Conservation (phyloP, 2,113 vertebrate species). For the Bettongia penicillata region DNA sequence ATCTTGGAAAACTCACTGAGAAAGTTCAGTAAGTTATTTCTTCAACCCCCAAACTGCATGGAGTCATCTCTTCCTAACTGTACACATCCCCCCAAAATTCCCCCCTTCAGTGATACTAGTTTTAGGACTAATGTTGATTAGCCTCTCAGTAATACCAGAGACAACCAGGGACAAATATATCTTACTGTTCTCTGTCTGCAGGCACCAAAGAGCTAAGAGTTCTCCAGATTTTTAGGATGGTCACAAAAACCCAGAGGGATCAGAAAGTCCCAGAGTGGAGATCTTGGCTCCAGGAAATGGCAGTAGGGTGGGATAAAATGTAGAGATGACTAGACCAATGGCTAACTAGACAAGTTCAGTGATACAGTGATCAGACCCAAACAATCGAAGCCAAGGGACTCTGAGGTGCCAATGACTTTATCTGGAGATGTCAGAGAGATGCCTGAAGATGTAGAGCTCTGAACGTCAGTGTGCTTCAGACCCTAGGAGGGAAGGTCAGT, state of each 20-base stretch:
- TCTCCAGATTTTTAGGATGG: not conserved
- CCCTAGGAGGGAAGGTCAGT: not conserved
- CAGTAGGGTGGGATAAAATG: not conserved
- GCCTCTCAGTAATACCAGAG: not conserved
- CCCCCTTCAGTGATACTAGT: not conserved
- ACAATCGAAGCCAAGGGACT: not conserved
- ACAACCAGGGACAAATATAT: not conserved
- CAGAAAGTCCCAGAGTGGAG: not conserved
- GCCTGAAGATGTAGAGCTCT: not conserved
- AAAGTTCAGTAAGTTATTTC: not conserved
- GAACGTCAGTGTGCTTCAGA: not conserved
- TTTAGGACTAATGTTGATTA: not conserved
- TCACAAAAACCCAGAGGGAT: not conserved
- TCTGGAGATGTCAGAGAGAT: not conserved
- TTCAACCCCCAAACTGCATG: not conserved
- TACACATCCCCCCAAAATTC: too few relatives aligned
- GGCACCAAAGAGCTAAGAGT: not conserved
- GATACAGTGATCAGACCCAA: not conserved
- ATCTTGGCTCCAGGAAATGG: not conserved
- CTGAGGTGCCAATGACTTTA: not conserved
- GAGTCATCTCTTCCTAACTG: not conserved
- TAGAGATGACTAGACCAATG: not conserved
- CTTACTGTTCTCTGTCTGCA: not conserved
- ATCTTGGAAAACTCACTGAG: not conserved
- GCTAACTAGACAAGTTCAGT: not conserved